phyloP scores from a whole-genome alignment of 1,140 invertebrate species.

The Drosophila lini region DNA sequence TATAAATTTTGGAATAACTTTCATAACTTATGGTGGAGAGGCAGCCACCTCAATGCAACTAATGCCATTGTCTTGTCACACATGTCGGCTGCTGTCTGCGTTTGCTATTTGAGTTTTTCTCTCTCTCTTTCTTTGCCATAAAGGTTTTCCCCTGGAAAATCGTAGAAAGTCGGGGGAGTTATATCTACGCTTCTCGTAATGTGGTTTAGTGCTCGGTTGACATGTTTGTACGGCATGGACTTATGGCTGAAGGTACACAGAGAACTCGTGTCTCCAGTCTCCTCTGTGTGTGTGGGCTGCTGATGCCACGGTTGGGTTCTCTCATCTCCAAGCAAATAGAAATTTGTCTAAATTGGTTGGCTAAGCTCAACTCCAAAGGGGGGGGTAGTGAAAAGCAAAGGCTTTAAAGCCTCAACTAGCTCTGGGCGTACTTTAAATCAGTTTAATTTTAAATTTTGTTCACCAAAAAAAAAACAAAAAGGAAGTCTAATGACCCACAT shows the following conservation, averaged over 20 bases:
- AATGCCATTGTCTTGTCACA: conserved; percentile 57
- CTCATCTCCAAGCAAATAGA: conserved; percentile 28
- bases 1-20: conserved; percentile 79
- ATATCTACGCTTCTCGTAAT: conserved; percentile 41
- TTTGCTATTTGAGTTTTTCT: conserved; percentile 36
- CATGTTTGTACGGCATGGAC: conserved; percentile 47
- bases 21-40: conserved; percentile 66
- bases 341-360: conserved; percentile 50
- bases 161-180: neutral
- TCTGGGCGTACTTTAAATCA: neutral
- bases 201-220: conserved; percentile 53
- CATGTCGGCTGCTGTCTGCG: conserved; percentile 41
- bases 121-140: conserved; percentile 6
- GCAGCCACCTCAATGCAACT: conserved; percentile 38
- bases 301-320: conserved; percentile 31
- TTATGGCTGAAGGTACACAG: conserved; percentile 46
- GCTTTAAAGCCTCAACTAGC: conserved; percentile 17
- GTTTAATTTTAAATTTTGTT: conserved; percentile 1
- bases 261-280: conserved; percentile 43
- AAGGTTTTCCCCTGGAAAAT: conserved; percentile 17
- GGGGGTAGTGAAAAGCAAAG: neutral
- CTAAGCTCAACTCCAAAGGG: conserved; percentile 11
- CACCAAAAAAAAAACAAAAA: neutral
- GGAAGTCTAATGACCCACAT: neutral
- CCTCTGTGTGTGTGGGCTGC: conserved; percentile 30